Base-by-base conservation (phyloP, 2,797 vertebrate genomes). In the Sebastes paucispinis region DNA sequence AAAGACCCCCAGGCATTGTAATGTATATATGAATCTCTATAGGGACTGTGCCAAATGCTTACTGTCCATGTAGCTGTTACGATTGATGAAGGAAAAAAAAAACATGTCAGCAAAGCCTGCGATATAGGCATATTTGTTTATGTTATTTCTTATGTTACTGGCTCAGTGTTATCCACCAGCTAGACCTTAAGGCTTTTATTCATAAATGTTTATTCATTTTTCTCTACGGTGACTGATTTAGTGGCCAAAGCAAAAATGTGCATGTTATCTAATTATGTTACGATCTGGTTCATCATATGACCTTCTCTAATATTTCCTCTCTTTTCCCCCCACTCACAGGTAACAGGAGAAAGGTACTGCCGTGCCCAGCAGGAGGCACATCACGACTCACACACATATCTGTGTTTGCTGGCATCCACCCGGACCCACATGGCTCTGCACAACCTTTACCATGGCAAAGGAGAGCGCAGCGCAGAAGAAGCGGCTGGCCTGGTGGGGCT, bases 301-400 rank as follows among this genome's bases (percentile, higher is more conserved):
- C 29, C 4, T 22, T 58, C 10, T 9, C 13, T 59, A 18, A 39
- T 34, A 5, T 52, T 31, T 14, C 32, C 20, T 10, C 4, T 6
- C 25, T 20, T 52, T 27, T 8, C 34, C n/a, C n/a, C 47, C 47
- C 0, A 16, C 43, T 81, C 59, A 66, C 92, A 98, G 98, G 95
- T 98, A 22, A 99, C 98, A 13, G 96, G 96, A 32, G 97, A 98
- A 87, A 96, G 96, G 86, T 89, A 97, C 85, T 99, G 98, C 83
- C 96, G 97, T 20, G 97, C 97, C 64, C 97, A 96, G 78, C 95
- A 95, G 75, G 97, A 98, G 74, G 96, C 98, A 2, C 96, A 97
- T 55, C 98, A 99, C 76, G 93, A 96, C 71, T 96, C 98, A 0
- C 93, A 96, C 75, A 96, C 97, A 1, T 99, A 99, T 83, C 94